Evolutionary conservation across 2,888 invertebrate species (phyloP), one percentile per base, ranked within the genome.

Genomic region (Netelia melanura): DNA sequence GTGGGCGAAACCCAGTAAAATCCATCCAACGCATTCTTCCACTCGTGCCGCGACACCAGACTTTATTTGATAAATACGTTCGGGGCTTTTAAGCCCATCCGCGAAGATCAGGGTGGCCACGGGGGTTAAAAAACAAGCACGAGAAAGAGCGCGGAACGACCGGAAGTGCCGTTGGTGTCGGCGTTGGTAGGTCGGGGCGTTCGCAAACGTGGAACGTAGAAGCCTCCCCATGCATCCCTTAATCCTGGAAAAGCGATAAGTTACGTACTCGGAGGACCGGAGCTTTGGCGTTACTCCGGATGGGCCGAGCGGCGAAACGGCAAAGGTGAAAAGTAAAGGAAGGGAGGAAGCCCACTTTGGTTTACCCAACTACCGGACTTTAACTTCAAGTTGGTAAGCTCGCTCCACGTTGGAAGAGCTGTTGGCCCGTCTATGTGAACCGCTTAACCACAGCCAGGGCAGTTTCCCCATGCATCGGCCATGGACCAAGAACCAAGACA

Each of bases 351-450:
- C 56, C 75, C 75, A 82, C 81, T 70, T 70, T 75, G 84, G 82
- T 85, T 85, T 78, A 70, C 84, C 75, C 78, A 85, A 85, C 84
- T 81, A 82, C 82, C 82, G 84, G 84, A 85, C 84, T 84, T 84
- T 62, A 84, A 74, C 77, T 85, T 79, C 64, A 78, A 84, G 74
- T 81, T 78, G 74, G 78, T 71, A 82, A 79, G 78, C 78, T 23
- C 38, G 38, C 62, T 30, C 70, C 30, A 64, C 77, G 68, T 78
- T 67, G 64, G 58, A 65, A 75, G 81, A 23, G 70, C 70, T 70
- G 64, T 54, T 65, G 72, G 21, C 54, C 43, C 43, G 48, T 38
- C 58, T 52, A 21, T n/a, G 62, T 64, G 79, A 38, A 62, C 72
- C 71, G 81, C 78, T 77, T 81, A 72, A 64, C 74, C 81, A 72